Evolutionary conservation across 2,888 invertebrate genomes (phyloP), one percentile per base, ranked within the genome.

Genomic region (Mythimna ferrago): DNA sequence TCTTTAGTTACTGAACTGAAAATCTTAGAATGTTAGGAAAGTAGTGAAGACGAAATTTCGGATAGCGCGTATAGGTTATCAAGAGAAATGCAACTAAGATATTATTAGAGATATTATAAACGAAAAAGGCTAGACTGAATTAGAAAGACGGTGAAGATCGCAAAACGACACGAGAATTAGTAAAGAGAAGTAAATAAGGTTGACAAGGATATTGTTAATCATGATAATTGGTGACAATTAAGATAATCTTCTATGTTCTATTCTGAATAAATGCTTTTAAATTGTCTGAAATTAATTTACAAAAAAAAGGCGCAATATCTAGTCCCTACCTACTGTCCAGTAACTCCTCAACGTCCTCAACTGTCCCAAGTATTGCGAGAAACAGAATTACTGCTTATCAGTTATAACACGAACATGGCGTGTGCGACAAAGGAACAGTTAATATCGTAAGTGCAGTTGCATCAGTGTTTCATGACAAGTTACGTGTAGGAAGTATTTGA

Each of bases 381-480:
- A 80, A 35, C n/a, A 57, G 63, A 58, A 67, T 69, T 76, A 73
- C 81, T 73, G 66, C 9, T 11, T 35, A 60, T 71, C 51, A 19
- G 48, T n/a, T 73, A 53, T 61, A 48, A 57, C 76, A 35, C 26
- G 41, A 44, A 67, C 70, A 62, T 73, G 57, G 58, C 71, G 70
- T 73, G 70, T 26, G 4, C 73, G 62, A 79, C 75, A 80, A 82
- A 74, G 66, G 66, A 78, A 78, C 51, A 21, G 26, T 68, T 73
- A 67, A 53, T 77, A 71, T 56, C 26, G 69, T 57, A 58, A 75
- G 73, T 71, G 56, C 71, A 71, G 71, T 82, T 82, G 84, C 80
- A 80, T 80, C 74, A 82, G 60, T 32, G 10, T 65, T 71, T 51
- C 68, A 68, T 64, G 41, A 21, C 38, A 61, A 61, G 67, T 80